Base-by-base conservation (phyloP, 2,797 vertebrate genomes). In the Enteromius treurensis region DNA sequence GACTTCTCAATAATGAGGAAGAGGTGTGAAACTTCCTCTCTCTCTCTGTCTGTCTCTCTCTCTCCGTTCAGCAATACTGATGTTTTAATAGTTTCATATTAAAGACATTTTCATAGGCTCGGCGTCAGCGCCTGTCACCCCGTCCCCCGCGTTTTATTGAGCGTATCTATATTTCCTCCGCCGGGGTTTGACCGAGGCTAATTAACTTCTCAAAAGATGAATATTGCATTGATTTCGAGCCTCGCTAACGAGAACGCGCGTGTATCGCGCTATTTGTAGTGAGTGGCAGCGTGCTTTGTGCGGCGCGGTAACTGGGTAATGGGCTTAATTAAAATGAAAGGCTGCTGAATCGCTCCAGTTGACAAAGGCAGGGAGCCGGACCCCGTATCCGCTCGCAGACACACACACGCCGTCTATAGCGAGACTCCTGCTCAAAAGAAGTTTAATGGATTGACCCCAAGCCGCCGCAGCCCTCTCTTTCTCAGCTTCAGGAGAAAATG, bases 241-340 rank as follows among this genome's bases (percentile, higher is more conserved):
- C 40, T 11, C 14, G 45, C 71, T 79, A 84, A 85, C 75, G 65
- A 82, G 81, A 77, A 69, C 78, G 65, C 58, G 11, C 10, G 5
- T 80, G 73, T 79, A 84, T 84, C 79, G 51, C 67, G 11, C 79
- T 77, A 67, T 81, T 86, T 81, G 79, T 82, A 17, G 29, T 83
- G 37, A 83, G 65, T 73, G 80, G 82, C 78, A 45, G 77, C 9
- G 42, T 76, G 87, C 76, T 88, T 85, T 81, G 80, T 79, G 80
- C 49, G 83, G 77, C 70, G 26, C n/a, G 15, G 92, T 91, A 64
- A 95, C 93, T 93, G 95, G 94, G 94, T 96, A 96, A 96, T 92
- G 94, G 95, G 93, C 95, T 96, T 96, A 96, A 96, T 96, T 96
- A 95, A 95, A 96, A 96, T 95, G 95, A 94, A 93, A 92, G 93